Evolutionary conservation across 2,888 invertebrate species (phyloP).

Genomic region (Catocala sponsa): DNA sequence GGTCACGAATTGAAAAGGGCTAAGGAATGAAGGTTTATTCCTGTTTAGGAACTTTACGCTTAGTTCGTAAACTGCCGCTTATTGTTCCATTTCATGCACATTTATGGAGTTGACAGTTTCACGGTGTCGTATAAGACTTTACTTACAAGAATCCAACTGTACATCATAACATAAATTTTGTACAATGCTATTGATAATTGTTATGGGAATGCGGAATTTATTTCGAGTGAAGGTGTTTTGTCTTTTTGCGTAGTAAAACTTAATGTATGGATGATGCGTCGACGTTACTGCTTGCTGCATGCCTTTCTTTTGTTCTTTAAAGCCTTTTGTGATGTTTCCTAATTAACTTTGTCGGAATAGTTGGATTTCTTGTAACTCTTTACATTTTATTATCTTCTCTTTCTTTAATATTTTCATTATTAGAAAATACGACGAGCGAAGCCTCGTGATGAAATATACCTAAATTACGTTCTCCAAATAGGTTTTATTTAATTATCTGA

Average conservation of each 20-base stretch:
- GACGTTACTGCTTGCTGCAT: slow-evolving; percentile 17
- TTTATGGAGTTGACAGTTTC: slow-evolving; percentile 60
- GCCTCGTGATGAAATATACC: too few species aligned
- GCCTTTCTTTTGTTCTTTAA: slow-evolving; percentile 18
- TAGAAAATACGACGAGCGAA: not conserved
- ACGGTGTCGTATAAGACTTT: slow-evolving; percentile 52
- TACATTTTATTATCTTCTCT: slow-evolving; percentile 12
- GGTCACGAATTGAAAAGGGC: slow-evolving; percentile 70
- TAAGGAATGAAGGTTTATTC: slow-evolving; percentile 57
- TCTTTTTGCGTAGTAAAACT: slow-evolving; percentile 40
- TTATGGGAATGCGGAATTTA: slow-evolving; percentile 49
- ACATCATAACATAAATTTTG: slow-evolving; percentile 53
- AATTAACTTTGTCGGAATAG: slow-evolving; percentile 15
- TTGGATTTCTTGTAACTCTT: slow-evolving; percentile 16
- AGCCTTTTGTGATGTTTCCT: slow-evolving; percentile 18
- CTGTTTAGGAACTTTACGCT: slow-evolving; percentile 58
- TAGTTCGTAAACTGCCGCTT: slow-evolving; percentile 52
- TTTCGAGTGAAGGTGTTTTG: slow-evolving; percentile 42
- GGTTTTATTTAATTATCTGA: too few species aligned
- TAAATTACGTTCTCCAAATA: too few species aligned
- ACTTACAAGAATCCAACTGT: slow-evolving; percentile 52
- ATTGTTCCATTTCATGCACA: slow-evolving; percentile 56
- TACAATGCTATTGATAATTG: slow-evolving; percentile 53
- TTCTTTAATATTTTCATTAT: slow-evolving; percentile 4
- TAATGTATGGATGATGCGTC: slow-evolving; percentile 43